These are phyloP conservation scores for Threskiornis aethiopicus DNA, from an alignment of 2,797 vertebrate species.

Conservation along the genomic window DNA sequence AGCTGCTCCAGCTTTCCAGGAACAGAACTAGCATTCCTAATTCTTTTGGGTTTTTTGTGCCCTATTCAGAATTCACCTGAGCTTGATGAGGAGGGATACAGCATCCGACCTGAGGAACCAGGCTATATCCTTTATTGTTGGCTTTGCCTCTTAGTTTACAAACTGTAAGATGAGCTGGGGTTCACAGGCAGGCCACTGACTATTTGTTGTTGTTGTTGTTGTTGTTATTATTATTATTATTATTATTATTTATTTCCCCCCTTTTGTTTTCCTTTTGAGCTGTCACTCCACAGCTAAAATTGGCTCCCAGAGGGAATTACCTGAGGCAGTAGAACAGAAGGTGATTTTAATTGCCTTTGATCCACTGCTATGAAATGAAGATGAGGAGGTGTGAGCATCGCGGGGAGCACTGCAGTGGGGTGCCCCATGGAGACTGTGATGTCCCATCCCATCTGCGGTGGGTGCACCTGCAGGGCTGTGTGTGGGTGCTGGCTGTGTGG, in stretches of 20 bases:
- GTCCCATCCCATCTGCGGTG: rapidly evolving
- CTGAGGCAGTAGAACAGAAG: background rate
- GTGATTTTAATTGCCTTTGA: background rate
- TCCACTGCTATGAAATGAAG: background rate
- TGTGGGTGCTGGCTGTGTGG: rapidly evolving
- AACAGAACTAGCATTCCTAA: background rate
- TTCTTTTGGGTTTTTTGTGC: background rate
- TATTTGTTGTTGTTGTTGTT: background rate
- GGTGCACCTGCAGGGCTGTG: background rate
- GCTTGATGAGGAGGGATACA: slow-evolving; percentile 96
- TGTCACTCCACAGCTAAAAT: background rate
- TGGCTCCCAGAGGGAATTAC: background rate
- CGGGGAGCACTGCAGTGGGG: background rate
- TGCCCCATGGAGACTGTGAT: rapidly evolving
- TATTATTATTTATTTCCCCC: background rate
- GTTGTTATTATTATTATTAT: background rate
- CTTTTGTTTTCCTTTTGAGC: background rate
- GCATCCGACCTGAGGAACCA: slow-evolving; percentile 90
- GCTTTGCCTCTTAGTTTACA: background rate
- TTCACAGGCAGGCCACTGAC: background rate
- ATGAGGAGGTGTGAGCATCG: background rate
- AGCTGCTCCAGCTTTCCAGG: background rate
- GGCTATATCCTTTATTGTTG: slow-evolving; percentile 80
- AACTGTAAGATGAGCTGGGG: background rate
- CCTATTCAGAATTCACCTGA: slow-evolving; percentile 90